A percentile compares a stretch with the other conserved stretches of the same genome.
Evolutionary conservation across 2,113 vertebrate genomes (phyloP).

Genomic region (Menidia beryllina): DNA sequence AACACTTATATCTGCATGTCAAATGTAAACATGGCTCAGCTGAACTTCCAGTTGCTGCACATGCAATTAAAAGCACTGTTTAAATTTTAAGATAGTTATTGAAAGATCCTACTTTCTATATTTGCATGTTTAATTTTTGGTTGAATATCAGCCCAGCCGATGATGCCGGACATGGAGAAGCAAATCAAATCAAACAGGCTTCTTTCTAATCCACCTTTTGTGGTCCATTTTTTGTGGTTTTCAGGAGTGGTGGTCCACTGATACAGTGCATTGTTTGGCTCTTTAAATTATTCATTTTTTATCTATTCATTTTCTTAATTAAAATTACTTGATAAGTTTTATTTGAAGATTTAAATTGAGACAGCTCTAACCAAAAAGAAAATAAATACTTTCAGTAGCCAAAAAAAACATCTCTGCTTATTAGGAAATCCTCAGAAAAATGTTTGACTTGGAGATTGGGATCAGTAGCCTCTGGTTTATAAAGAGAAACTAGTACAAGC

Average conservation of each 20-base stretch:
- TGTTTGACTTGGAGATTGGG: background rate
- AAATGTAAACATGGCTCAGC: background rate
- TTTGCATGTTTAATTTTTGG: constrained; percentile 1
- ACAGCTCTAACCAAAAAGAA: too few species aligned
- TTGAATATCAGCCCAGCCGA: background rate
- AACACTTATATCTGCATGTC: constrained; percentile 22
- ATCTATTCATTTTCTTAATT: too few species aligned
- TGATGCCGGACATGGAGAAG: background rate
- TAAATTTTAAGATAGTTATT: background rate
- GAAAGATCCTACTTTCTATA: background rate
- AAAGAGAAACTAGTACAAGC: constrained; percentile 17
- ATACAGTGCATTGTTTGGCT: too few species aligned
- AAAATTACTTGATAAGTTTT: too few species aligned
- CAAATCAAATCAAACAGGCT: background rate
- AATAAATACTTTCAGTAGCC: too few species aligned
- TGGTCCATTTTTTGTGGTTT: too few species aligned
- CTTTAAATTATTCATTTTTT: too few species aligned
- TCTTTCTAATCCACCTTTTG: too few species aligned
- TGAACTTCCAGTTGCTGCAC: background rate
- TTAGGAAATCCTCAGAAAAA: too few species aligned
- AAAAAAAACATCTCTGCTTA: too few species aligned
- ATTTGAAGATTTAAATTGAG: too few species aligned
- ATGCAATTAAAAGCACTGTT: background rate
- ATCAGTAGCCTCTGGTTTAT: background rate
- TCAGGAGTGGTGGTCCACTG: constrained; percentile 24